Base-by-base conservation (phyloP, 2,797 vertebrate species). In the Cichlasoma orientale region DNA sequence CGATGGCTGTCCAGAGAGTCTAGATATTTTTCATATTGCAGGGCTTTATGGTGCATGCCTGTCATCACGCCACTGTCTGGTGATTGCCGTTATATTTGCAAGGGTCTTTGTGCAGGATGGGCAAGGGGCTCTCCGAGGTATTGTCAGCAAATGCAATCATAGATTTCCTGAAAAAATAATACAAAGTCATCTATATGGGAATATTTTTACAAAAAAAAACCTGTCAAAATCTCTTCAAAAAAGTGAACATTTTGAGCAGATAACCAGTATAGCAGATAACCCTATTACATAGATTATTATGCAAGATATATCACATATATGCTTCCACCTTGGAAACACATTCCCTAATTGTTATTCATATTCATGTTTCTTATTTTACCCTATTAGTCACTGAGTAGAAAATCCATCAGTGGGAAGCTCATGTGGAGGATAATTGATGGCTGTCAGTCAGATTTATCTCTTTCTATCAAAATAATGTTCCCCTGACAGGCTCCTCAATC, bases 401-500 rank as follows among this genome's bases (percentile, higher is more conserved):
- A 80, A 71, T 29, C 71, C 56, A 54, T 79, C 57, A 56, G 55
- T 72, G 19, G 63, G 12, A 69, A 70, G 74, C 23, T 7, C 56
- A 63, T n/a, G 5, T 75, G 5, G 10, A 21, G 41, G 11, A 19
- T 88, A 85, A 88, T 74, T 83, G 74, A 91, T 89, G 84, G 29
- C 53, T 38, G 72, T 71, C 72, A 59, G 55, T 83, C 52, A 75
- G 77, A 83, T 88, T 86, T 82, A 89, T 80, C 57, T 86, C n/a
- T 78, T 80, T 86, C 56, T 78, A 76, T 88, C 68, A 86, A 56
- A 83, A 74, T 86, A 84, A 88, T 50, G 55, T 75, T 54, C 25
- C 52, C 13, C 52, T 72, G 85, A 86, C 84, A 80, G 61, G 56
- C 8, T 75, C 23, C 74, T 87, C 68, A 88, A 78, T 88, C 85